Evolutionary conservation across 92 coral and sea anemone species (phyloP), one percentile per base, ranked within the genome.

Genomic region (Porites cylindrica): DNA sequence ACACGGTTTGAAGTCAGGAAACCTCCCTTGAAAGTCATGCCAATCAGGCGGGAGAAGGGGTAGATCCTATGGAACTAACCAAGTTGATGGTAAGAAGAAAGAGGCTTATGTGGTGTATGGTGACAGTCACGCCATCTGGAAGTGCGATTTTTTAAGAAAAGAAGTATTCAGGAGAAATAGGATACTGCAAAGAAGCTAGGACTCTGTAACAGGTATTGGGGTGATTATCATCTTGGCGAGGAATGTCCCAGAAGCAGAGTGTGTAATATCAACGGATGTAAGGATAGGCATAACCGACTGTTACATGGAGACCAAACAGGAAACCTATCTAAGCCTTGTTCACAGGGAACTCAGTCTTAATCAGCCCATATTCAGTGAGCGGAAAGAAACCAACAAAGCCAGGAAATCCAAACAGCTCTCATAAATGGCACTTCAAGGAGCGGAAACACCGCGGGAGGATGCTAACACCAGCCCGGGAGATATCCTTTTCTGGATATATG

Each of bases 91-190:
- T 1, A 29, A 29, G 47, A 53, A 6, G 59, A 69, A 9, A 53
- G 50, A 74, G 67, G 50, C 63, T 18, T 65, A 38, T 2, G 6
- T 38, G 47, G 6, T 38, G 47, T 38, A 0, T 38, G 47, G 47
- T 38, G 47, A 38, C 3, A 38, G 47, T 21, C 86, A 87, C 20
- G 85, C 91, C 17, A 59, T 81, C 69, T 82, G 91, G 91, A 91
- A 65, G 19, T 91, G 29, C 29, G 29, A 26, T 26, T 26, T 26
- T 26, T 26, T 26, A 1, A 26, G 29, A 26, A 26, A 26, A 26
- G 29, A 69, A 76, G 58, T 70, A 73, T 67, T 62, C 67, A 62
- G 75, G 58, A 53, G 12, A 53, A 53, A 7, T 53, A 2, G 29
- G 2, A 1, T 26, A 26, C 29, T 26, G 29, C 29, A 26, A 26